These are phyloP conservation scores for Bombus balteatus DNA, from an alignment of 1,140 invertebrate species.

Conservation along the genomic window DNA sequence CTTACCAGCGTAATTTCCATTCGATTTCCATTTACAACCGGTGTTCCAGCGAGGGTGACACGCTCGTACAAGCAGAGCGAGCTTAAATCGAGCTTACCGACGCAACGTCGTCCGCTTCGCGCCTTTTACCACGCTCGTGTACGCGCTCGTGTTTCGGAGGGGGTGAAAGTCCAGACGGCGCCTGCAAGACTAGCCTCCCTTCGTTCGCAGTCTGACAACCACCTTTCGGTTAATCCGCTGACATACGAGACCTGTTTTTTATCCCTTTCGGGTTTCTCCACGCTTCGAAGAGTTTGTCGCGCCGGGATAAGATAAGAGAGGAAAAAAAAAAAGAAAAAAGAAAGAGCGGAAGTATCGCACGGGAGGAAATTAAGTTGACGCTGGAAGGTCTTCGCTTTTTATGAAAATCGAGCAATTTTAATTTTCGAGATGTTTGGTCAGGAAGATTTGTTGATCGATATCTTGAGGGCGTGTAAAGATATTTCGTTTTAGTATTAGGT, in stretches of 20 bases:
- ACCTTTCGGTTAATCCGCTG: constrained; percentile 52
- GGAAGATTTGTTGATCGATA: not conserved
- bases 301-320: not conserved
- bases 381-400: not conserved
- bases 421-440: not conserved
- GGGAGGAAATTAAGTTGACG: constrained; percentile 1
- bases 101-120: constrained; percentile 10
- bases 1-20: not conserved
- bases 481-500: too few species aligned
- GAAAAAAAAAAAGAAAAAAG: not conserved
- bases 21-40: constrained; percentile 8
- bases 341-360: not conserved
- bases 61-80: not conserved
- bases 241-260: constrained; percentile 15
- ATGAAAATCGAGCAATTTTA: not conserved
- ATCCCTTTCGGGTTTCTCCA: constrained; percentile 20
- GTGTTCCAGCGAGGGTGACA: not conserved
- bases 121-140: constrained; percentile 23
- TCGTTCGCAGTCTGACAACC: constrained; percentile 47
- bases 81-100: not conserved
- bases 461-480: accelerated
- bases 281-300: not conserved
- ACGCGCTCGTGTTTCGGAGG: not conserved
- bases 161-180: constrained; percentile 61
- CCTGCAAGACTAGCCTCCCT: constrained; percentile 32